phyloP scores from a whole-genome alignment of 2,113 vertebrate species.

The Psilopogon haemacephalus region DNA sequence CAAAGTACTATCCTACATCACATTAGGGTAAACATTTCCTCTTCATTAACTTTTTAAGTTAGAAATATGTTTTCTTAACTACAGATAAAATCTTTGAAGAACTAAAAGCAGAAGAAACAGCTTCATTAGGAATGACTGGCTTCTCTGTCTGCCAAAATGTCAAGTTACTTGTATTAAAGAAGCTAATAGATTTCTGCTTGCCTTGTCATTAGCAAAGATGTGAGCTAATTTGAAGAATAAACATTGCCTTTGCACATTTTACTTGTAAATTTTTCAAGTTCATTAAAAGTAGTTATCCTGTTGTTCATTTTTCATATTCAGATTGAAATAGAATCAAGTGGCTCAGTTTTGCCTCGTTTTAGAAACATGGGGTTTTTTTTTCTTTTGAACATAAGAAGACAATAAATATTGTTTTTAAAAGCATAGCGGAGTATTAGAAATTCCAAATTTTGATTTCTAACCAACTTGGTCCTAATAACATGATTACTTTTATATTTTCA shows the following conservation, averaged over 20 bases:
- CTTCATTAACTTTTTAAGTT: background rate
- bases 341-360: background rate
- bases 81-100: background rate
- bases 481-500: background rate
- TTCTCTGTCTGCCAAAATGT: constrained; percentile 45
- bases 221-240: constrained; percentile 9
- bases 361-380: background rate
- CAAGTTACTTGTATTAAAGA: background rate
- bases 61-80: background rate
- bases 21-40: background rate
- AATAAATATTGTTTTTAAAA: background rate
- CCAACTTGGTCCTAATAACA: background rate
- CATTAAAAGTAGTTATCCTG: background rate
- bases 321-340: background rate
- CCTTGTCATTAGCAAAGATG: background rate
- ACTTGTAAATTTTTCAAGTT: background rate
- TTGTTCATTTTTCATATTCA: background rate
- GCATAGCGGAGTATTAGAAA: background rate
- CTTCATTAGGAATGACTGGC: background rate
- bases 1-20: background rate
- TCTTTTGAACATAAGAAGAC: background rate
- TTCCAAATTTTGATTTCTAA: background rate
- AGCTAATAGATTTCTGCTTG: background rate
- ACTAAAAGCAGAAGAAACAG: background rate
- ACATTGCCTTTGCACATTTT: background rate